Conservation (phyloP, 1,140 invertebrate species). For the Drosophila fuyamai region DNA sequence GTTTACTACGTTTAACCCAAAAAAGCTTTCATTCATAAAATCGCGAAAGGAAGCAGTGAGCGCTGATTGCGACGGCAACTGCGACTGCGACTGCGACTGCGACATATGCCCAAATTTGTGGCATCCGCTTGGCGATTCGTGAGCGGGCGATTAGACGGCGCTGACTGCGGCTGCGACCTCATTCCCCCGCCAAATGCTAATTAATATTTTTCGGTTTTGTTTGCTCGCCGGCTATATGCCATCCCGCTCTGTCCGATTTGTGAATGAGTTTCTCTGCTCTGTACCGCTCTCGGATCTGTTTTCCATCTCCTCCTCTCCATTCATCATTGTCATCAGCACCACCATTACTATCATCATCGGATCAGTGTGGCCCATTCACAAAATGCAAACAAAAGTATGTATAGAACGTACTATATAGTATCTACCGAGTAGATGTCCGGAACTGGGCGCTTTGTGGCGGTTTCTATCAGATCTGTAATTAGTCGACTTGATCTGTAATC, state of each 20-base stretch:
- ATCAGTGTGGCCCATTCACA: conserved; percentile 38
- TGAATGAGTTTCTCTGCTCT: conserved; percentile 55
- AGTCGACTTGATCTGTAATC: conserved; percentile 34
- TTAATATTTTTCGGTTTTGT: conserved; percentile 78
- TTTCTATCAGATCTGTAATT: conserved; percentile 50
- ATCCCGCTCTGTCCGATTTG: conserved; percentile 42
- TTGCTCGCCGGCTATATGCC: conserved; percentile 41
- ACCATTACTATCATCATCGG: conserved; percentile 3
- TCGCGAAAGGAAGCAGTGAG: conserved; percentile 72
- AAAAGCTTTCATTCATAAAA: conserved; percentile 77
- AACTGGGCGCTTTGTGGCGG: conserved; percentile 75
- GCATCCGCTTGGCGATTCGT: conserved; percentile 76
- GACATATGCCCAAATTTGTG: conserved; percentile 77
- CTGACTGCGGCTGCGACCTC: conserved; percentile 25
- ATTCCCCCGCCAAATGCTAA: conserved; percentile 66
- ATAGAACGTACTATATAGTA: neutral
- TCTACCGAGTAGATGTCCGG: conserved; percentile 41
- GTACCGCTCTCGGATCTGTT: conserved; percentile 11
- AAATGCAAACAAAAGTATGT: conserved; percentile 16
- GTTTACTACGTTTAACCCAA: conserved; percentile 59
- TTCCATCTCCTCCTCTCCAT: conserved; percentile 32
- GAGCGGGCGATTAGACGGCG: conserved; percentile 64
- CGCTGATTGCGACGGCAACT: conserved; percentile 6
- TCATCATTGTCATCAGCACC: conserved; percentile 52
- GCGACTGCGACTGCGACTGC: conserved; percentile 39